phyloP scores from a whole-genome alignment of 2,113 vertebrate genomes.

The Rhineura floridana region DNA sequence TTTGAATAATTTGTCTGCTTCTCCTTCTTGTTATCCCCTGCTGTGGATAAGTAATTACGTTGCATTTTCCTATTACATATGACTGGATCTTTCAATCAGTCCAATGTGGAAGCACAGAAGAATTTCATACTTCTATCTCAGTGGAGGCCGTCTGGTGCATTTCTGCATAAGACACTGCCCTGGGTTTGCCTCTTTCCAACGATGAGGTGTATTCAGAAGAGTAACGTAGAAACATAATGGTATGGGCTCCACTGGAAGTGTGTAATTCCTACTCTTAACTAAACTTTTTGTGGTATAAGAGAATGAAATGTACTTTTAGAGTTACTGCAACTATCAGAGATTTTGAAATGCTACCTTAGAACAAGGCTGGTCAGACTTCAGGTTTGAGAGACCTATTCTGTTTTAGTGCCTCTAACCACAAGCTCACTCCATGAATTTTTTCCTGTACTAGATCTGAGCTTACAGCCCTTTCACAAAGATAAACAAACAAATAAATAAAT shows the following conservation, averaged over 20 bases:
- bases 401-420: no score
- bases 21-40: not conserved
- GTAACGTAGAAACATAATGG: not conserved
- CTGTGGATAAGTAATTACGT: not conserved
- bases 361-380: no score
- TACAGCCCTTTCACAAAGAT: no score
- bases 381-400: no score
- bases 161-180: not conserved
- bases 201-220: not conserved
- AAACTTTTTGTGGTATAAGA: not conserved
- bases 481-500: no score
- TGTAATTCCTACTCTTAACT: not conserved
- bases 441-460: no score
- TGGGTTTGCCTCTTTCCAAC: not conserved
- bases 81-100: not conserved
- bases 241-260: not conserved
- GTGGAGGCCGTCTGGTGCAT: not conserved
- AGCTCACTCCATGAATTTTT: no score
- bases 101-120: not conserved
- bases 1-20: no score
- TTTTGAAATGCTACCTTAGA: not conserved
- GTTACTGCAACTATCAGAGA: not conserved
- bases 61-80: not conserved
- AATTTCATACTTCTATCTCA: not conserved
- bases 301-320: not conserved